Conservation (phyloP, 2,113 vertebrate species). For the Ia io region DNA sequence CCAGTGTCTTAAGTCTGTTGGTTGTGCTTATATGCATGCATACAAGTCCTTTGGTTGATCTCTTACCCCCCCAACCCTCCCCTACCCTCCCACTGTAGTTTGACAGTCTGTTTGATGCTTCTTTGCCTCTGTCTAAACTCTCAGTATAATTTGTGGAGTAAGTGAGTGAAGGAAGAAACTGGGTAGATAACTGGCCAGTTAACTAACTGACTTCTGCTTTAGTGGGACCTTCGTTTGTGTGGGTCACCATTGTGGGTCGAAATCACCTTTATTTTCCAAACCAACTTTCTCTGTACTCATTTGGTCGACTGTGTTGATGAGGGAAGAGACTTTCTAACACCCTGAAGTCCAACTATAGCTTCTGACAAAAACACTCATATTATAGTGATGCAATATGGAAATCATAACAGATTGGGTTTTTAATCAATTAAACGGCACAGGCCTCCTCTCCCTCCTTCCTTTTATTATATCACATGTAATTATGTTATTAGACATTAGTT, state of each 20-base stretch:
- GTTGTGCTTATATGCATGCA: no score
- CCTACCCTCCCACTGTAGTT: no score
- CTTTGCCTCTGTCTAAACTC: background rate
- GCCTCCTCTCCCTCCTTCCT: background rate
- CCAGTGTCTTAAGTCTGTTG: no score
- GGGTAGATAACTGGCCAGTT: background rate
- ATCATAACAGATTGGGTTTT: slow-evolving; percentile 18
- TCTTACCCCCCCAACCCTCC: no score
- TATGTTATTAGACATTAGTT: background rate
- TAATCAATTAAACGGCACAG: background rate
- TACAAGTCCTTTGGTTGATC: no score
- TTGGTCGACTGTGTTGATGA: background rate
- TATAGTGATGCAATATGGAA: background rate
- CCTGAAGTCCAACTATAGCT: background rate
- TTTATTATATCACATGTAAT: slow-evolving; percentile 12
- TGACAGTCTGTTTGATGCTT: no score
- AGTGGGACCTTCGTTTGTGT: background rate
- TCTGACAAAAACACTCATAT: background rate
- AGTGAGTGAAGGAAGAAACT: background rate
- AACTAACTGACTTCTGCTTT: background rate
- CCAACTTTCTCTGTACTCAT: background rate
- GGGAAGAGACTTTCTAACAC: background rate
- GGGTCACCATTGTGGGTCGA: background rate
- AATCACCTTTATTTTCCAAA: slow-evolving; percentile 36
- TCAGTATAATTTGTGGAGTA: background rate